Conservation (phyloP, 2,797 vertebrate species). For the Sebastes flavidus region DNA sequence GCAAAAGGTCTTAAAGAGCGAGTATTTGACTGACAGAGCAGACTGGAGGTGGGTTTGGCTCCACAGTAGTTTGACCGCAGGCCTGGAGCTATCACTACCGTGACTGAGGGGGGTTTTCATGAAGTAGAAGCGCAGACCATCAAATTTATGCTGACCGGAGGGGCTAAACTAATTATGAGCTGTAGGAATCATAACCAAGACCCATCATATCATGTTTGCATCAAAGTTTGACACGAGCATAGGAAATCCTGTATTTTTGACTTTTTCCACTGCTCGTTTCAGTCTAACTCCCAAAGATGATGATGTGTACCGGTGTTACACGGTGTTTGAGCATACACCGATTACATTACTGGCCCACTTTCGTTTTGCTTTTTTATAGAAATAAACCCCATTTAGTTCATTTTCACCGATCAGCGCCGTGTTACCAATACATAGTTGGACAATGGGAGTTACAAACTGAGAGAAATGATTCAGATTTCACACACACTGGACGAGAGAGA, state of each 20-base stretch:
- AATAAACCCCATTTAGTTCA: no score
- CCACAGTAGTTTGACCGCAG: constrained; percentile 58
- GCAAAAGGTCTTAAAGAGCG: constrained; percentile 33
- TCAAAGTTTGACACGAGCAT: background rate
- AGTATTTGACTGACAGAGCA: constrained; percentile 58
- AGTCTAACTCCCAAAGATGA: background rate
- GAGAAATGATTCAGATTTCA: no score
- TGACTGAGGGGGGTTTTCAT: constrained; percentile 37
- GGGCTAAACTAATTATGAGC: constrained; percentile 15
- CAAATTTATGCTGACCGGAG: constrained; percentile 26
- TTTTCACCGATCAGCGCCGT: no score
- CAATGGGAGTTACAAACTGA: no score
- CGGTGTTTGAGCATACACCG: no score
- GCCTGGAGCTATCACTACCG: constrained; percentile 56
- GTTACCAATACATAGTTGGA: no score
- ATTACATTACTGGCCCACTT: no score
- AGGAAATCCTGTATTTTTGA: background rate
- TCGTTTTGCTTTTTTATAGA: no score
- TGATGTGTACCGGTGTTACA: background rate
- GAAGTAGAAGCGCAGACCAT: constrained; percentile 39
- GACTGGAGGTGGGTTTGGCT: constrained; percentile 48
- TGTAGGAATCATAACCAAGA: constrained; percentile 14
- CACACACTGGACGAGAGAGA: no score
- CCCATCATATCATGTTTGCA: background rate
- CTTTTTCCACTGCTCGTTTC: background rate